These are phyloP conservation scores for Diplazon laetatorius DNA, from an alignment of 2,888 invertebrate species.

Conservation along the genomic window DNA sequence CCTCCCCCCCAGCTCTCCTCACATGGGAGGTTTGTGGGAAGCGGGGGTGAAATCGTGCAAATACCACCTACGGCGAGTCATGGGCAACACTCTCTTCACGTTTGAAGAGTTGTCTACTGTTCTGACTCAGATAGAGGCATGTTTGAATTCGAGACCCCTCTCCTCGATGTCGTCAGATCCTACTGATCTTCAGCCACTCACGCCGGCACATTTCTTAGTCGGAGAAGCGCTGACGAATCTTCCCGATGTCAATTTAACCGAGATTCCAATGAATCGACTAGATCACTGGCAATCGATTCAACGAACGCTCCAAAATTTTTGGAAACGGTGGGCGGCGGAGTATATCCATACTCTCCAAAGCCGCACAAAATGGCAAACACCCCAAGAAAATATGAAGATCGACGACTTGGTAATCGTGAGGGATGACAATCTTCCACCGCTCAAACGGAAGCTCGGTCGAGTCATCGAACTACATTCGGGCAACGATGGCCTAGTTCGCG, in stretches of 20 bases:
- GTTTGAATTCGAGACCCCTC: constrained; percentile 58
- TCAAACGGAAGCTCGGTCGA: constrained; percentile 7
- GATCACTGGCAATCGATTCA: constrained; percentile 59
- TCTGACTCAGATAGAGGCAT: constrained; percentile 48
- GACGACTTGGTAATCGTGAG: background rate
- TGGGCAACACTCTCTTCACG: constrained; percentile 40
- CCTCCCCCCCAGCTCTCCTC: constrained; percentile 67
- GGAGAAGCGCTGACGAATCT: constrained; percentile 39
- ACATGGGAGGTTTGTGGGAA: constrained; percentile 72
- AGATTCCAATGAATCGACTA: constrained; percentile 42
- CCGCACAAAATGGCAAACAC: constrained; percentile 40
- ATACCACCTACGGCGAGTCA: constrained; percentile 59
- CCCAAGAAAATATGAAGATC: background rate
- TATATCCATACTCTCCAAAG: constrained; percentile 52
- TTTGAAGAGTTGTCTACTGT: constrained; percentile 65
- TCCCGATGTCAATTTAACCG: constrained; percentile 37
- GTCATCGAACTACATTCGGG: constrained; percentile 1
- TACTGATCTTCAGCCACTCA: constrained; percentile 42
- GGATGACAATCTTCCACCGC: constrained; percentile 1
- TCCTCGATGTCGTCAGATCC: constrained; percentile 58
- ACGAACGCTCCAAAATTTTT: constrained; percentile 55
- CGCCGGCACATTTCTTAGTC: constrained; percentile 57
- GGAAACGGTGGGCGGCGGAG: constrained; percentile 61
- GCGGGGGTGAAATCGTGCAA: constrained; percentile 69
- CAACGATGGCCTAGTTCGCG: constrained; percentile 2